A percentile compares a stretch with the other conserved stretches of the same genome.
These are phyloP conservation scores for Eriocheir sinensis DNA, from an alignment of 1,140 invertebrate genomes.

Conservation along the genomic window DNA sequence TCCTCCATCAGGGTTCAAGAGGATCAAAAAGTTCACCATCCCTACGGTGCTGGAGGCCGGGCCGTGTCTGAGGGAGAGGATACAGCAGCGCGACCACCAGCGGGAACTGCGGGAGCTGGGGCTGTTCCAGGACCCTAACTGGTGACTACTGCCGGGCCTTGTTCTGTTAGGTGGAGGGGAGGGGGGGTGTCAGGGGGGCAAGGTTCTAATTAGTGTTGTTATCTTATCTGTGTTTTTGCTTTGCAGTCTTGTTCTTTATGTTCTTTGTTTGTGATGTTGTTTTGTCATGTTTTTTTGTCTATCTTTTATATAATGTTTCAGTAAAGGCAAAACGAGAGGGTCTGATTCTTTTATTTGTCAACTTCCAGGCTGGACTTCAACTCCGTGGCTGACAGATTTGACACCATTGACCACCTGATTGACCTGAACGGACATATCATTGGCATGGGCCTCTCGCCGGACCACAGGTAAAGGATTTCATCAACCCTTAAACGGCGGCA, in stretches of 20 bases:
- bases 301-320: too few relatives aligned
- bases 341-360: too few relatives aligned
- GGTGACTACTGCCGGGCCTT: too few relatives aligned
- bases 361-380: slow-evolving; percentile 87
- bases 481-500: too few relatives aligned
- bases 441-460: slow-evolving; percentile 93
- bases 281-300: too few relatives aligned
- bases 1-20: slow-evolving; percentile 86
- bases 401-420: slow-evolving; percentile 91
- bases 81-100: slow-evolving; percentile 81
- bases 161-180: too few relatives aligned
- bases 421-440: slow-evolving; percentile 95
- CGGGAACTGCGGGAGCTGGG: slow-evolving; percentile 69
- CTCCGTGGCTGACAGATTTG: slow-evolving; percentile 88
- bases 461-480: slow-evolving; percentile 86
- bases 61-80: slow-evolving; percentile 86
- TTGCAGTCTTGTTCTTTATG: neutral
- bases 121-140: slow-evolving; percentile 70
- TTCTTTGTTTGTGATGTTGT: too few relatives aligned
- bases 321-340: too few relatives aligned
- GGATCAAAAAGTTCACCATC: slow-evolving; percentile 88
- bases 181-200: neutral
- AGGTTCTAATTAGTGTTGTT: neutral
- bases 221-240: neutral
- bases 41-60: slow-evolving; percentile 88